Conservation (phyloP, 2,888 invertebrate species). For the Ichneumoninae sp. region DNA sequence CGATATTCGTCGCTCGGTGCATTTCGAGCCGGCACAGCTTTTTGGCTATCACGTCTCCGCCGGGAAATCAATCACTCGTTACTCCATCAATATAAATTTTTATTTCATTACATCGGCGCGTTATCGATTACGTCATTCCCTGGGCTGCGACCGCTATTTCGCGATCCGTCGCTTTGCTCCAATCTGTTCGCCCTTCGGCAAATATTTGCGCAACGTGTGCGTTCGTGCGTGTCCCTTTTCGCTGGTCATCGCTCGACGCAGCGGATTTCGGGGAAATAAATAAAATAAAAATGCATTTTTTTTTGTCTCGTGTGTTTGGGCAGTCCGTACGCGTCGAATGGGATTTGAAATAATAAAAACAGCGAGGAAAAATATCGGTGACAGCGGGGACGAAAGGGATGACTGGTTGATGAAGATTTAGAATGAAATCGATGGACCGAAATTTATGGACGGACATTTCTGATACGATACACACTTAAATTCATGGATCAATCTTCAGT, state of each 20-base stretch:
- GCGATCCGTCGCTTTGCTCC: conserved; percentile 22
- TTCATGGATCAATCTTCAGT: conserved; percentile 17
- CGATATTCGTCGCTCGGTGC: neutral
- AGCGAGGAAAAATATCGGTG: neutral
- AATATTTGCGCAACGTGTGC: conserved; percentile 42
- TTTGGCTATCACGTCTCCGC: conserved; percentile 28
- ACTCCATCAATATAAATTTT: conserved; percentile 68
- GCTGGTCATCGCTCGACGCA: conserved; percentile 9
- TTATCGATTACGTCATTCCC: conserved; percentile 51
- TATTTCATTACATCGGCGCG: conserved; percentile 53
- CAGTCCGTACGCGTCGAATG: conserved; percentile 17
- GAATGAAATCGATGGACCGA: conserved; percentile 7
- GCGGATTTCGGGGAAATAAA: neutral
- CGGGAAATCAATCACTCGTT: conserved; percentile 69
- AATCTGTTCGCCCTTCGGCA: conserved; percentile 22
- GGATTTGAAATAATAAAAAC: conserved; percentile 2
- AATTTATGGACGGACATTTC: neutral
- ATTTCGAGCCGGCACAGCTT: conserved; percentile 27
- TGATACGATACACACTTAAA: neutral
- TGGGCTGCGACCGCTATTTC: conserved; percentile 18
- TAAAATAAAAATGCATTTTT: conserved; percentile 17
- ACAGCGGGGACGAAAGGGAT: neutral
- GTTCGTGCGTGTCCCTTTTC: neutral
- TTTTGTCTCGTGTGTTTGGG: conserved; percentile 39
- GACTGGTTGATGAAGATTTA: neutral